phyloP scores from a whole-genome alignment of 35 echinoderm and acorn worm species.

The Holothuria glaberrima region DNA sequence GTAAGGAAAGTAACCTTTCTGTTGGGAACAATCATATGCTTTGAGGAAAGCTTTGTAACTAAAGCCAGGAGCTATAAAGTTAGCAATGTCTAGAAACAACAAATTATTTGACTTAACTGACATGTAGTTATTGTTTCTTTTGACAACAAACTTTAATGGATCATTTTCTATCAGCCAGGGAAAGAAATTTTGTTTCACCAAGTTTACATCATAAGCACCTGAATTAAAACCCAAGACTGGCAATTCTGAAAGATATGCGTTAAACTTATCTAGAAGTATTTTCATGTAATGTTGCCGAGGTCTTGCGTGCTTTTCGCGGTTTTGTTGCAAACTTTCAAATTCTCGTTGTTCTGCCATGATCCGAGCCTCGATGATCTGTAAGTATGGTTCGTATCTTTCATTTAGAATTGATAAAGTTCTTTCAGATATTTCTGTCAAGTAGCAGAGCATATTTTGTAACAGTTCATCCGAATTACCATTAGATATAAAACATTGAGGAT shows the following conservation, averaged over 20 bases:
- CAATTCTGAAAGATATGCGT: background rate
- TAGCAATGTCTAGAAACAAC: constrained; percentile 31
- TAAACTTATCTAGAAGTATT: background rate
- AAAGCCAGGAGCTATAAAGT: constrained; percentile 43
- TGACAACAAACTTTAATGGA: constrained; percentile 28
- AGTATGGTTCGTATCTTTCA: background rate
- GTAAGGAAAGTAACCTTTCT: constrained; percentile 64
- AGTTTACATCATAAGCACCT: background rate
- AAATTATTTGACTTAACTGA: constrained; percentile 39
- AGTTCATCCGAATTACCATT: constrained; percentile 13
- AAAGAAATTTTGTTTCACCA: background rate
- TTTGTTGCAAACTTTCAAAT: constrained; percentile 17
- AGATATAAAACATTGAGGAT: constrained; percentile 20
- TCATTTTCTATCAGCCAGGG: constrained; percentile 41
- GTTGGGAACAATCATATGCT: constrained; percentile 27
- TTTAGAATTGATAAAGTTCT: constrained; percentile 1
- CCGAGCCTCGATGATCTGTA: background rate
- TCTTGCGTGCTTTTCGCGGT: background rate
- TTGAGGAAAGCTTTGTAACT: constrained; percentile 48
- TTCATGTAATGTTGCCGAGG: constrained; percentile 12
- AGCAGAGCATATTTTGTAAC: background rate
- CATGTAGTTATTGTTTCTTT: constrained; percentile 56
- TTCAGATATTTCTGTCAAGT: constrained; percentile 22
- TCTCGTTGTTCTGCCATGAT: constrained; percentile 1
- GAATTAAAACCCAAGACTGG: background rate